These are phyloP conservation scores for Tetramorium simillimum DNA, from an alignment of 1,140 invertebrate species.

Conservation along the genomic window DNA sequence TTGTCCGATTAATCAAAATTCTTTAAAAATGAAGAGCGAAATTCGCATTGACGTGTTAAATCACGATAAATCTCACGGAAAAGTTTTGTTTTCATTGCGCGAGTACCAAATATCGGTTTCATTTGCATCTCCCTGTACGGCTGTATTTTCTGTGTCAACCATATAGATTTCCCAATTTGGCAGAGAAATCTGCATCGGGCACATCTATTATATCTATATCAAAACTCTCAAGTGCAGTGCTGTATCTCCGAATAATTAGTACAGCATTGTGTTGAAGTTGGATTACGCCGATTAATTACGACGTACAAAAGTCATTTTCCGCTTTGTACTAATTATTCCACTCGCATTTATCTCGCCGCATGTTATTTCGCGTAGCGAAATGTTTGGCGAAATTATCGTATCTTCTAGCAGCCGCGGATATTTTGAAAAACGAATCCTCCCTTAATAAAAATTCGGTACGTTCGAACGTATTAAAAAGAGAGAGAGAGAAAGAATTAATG, in stretches of 20 bases:
- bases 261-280: conserved; percentile 3
- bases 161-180: conserved; percentile 53
- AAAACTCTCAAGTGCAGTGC: conserved; percentile 36
- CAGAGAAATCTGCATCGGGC: conserved; percentile 36
- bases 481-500: neutral
- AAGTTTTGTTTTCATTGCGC: conserved; percentile 25
- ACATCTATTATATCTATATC: conserved; percentile 13
- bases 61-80: conserved; percentile 34
- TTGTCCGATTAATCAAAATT: neutral
- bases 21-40: conserved; percentile 5
- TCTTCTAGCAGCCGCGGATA: neutral
- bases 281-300: conserved; percentile 50
- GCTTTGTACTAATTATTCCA: conserved; percentile 27
- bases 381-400: neutral
- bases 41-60: conserved; percentile 32
- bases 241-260: conserved; percentile 34
- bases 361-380: conserved; percentile 15
- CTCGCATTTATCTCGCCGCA: neutral
- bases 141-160: conserved; percentile 57
- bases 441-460: neutral
- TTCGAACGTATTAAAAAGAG: neutral
- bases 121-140: conserved; percentile 47
- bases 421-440: neutral
- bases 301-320: neutral
- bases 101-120: conserved; percentile 47